Base-by-base conservation (phyloP, 2,888 invertebrate genomes). In the Rotaria macrura region DNA sequence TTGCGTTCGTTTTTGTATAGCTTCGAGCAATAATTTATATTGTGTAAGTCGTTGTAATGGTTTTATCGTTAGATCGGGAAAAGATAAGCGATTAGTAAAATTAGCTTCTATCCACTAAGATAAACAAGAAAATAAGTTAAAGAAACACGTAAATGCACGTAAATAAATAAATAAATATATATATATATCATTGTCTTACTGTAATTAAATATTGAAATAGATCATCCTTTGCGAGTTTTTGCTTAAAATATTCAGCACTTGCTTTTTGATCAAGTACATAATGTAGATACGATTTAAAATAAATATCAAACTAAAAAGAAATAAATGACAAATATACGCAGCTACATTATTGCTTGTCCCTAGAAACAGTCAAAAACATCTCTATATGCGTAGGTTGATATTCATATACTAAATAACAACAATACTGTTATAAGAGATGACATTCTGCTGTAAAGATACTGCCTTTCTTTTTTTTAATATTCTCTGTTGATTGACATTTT, bases 11-110 rank as follows among this genome's bases (percentile, higher is more conserved):
- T 43, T 40, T 17, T 79, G 79, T 79, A 84, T 84, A 12, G 84
- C 84, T 84, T 84, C 52, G 4, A 84, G 54, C 23, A 84, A 54
- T 49, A 84, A n/a, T 84, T 84, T 84, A 34, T 84, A 84, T 49
- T 54, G 38, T 49, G 84, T 84, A 34, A 84, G 52, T 52, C 84
- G 12, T 23, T 84, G 84, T 38, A 84, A 52, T 34, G 84, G 84
- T 54, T 84, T 49, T 3, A 84, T 84, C 5, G 54, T 52, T 25
- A 84, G 52, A 84, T 84, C 84, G 7, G 54, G 84, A 52, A 52
- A 84, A 52, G 84, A 84, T 34, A 84, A 84, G 23, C 84, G 84
- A 23, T 47, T 38, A 25, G 84, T 52, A 34, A 54, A 84, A 34
- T 54, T 49, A 34, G 52, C 34, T 84, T 84, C 84, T 6, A 49